A percentile compares a stretch with the other conserved stretches of the same genome.
These are phyloP conservation scores for Trypoxylus dichotomus DNA, from an alignment of 1,140 invertebrate species.

Conservation along the genomic window DNA sequence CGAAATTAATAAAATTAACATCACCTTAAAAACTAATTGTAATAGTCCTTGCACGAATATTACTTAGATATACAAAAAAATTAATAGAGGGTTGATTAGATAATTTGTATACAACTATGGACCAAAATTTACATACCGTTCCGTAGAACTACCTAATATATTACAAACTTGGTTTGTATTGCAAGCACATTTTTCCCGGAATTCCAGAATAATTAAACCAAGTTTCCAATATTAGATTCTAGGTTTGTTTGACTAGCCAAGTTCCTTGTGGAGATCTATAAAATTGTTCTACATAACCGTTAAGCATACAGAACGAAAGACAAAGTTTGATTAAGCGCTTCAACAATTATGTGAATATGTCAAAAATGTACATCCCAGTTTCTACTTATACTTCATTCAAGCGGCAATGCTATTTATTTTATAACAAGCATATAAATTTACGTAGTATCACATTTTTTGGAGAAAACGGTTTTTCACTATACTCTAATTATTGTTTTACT, in stretches of 20 bases:
- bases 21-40: background rate
- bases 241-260: background rate
- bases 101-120: background rate
- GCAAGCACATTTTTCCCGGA: no score
- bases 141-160: no score
- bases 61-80: background rate
- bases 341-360: background rate
- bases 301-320: background rate
- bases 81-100: background rate
- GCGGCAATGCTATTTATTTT: background rate
- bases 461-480: background rate
- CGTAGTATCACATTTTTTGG: background rate
- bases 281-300: background rate
- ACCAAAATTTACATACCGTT: no score
- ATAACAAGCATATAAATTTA: background rate
- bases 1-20: background rate
- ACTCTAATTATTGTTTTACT: background rate
- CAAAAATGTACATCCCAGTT: background rate
- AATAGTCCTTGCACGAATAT: no score
- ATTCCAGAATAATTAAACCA: no score
- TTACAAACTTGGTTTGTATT: no score
- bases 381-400: background rate
- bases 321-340: background rate
- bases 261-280: background rate
- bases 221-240: no score